phyloP scores from a whole-genome alignment of 2,797 vertebrate species.

The Melanotaenia boesemani region DNA sequence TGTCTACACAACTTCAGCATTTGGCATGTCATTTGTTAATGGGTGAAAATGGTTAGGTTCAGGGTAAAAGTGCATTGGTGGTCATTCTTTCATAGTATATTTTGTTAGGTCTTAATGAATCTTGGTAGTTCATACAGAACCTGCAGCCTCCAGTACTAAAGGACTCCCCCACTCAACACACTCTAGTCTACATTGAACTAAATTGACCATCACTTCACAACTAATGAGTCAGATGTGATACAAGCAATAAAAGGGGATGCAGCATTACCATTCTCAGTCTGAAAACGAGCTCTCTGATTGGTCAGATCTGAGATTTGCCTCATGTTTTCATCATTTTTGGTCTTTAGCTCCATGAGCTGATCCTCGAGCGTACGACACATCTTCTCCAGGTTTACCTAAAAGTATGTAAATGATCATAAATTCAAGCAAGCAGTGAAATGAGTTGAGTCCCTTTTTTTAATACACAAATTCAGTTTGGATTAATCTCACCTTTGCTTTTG shows the following conservation, averaged over 20 bases:
- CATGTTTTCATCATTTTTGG: constrained; percentile 86
- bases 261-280: constrained; percentile 82
- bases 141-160: no score
- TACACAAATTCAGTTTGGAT: background rate
- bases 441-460: background rate
- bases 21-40: no score
- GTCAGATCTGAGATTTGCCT: constrained; percentile 80
- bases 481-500: constrained; percentile 85
- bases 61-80: no score
- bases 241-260: background rate
- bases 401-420: background rate
- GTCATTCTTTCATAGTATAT: no score
- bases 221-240: no score
- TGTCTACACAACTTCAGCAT: no score
- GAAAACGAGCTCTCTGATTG: constrained; percentile 84
- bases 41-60: no score
- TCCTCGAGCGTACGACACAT: constrained; percentile 87
- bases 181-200: no score
- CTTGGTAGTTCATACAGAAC: no score
- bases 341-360: constrained; percentile 87
- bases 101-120: no score
- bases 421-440: background rate
- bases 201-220: no score
- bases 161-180: no score
- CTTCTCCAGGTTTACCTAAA: constrained; percentile 88